phyloP scores from a whole-genome alignment of 2,113 vertebrate genomes.

The Sakesphorus luctuosus region DNA sequence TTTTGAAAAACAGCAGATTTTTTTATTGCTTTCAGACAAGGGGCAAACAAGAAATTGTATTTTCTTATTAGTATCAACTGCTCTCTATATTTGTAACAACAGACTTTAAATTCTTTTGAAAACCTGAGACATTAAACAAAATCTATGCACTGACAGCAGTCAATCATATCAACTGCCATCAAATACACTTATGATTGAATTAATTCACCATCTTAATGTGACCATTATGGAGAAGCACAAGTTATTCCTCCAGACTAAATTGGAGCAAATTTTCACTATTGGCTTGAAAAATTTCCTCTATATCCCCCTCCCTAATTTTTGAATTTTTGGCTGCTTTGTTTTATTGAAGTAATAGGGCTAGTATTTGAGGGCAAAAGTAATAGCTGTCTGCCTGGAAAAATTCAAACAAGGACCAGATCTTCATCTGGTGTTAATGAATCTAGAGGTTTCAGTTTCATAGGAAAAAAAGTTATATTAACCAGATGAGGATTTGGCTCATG shows the following conservation, averaged over 20 bases:
- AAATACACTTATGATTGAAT: not conserved
- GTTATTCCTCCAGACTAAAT: not conserved
- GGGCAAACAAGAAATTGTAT: not conserved
- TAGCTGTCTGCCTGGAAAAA: constrained; percentile 46
- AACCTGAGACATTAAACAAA: not conserved
- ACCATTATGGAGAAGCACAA: not conserved
- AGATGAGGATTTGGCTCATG: constrained; percentile 42
- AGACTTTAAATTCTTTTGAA: not conserved
- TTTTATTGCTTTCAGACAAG: not conserved
- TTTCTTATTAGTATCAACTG: not conserved
- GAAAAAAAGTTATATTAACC: constrained; percentile 19
- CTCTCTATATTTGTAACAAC: not conserved
- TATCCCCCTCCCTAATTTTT: not conserved
- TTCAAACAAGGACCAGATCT: constrained; percentile 53
- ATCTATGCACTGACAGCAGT: not conserved
- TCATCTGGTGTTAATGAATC: constrained; percentile 57
- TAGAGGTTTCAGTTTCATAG: constrained; percentile 29
- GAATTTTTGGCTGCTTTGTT: constrained; percentile 27
- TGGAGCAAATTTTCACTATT: not conserved
- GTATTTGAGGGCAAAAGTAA: constrained; percentile 28
- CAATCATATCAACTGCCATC: not conserved
- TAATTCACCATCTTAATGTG: not conserved
- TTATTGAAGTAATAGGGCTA: constrained; percentile 33
- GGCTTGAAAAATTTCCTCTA: not conserved
- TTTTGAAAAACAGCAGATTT: not conserved